Conservation (phyloP, 2,888 invertebrate genomes). For the Drosophila subquinaria region DNA sequence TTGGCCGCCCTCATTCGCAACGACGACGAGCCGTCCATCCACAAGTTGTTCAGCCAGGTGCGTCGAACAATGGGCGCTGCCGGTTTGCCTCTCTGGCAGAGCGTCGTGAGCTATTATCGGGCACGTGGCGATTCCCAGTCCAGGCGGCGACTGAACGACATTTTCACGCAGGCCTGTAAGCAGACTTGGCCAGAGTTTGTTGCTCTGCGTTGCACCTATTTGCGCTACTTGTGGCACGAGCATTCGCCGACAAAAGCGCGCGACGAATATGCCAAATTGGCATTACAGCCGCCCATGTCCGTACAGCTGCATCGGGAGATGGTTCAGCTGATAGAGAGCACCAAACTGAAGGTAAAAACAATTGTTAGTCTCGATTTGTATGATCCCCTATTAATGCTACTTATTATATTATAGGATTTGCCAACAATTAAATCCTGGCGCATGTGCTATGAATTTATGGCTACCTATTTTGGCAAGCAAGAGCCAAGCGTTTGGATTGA, state of each 20-base stretch:
- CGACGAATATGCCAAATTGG: conserved; percentile 88
- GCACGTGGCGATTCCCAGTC: conserved; percentile 69
- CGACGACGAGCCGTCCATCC: conserved; percentile 85
- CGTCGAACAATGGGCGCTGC: conserved; percentile 79
- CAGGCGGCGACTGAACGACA: conserved; percentile 67
- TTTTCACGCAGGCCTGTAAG: conserved; percentile 77
- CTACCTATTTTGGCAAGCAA: conserved; percentile 89
- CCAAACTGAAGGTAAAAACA: conserved; percentile 79
- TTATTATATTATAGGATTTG: conserved; percentile 57
- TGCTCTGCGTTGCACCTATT: conserved; percentile 74
- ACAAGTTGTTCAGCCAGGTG: conserved; percentile 83
- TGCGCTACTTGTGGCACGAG: conserved; percentile 81
- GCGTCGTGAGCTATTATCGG: conserved; percentile 77
- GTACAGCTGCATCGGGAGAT: conserved; percentile 88
- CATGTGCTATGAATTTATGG: conserved; percentile 88
- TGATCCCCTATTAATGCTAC: not conserved
- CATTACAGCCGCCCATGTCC: conserved; percentile 87
- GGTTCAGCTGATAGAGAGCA: conserved; percentile 85
- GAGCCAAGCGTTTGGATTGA: conserved; percentile 91
- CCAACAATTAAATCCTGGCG: conserved; percentile 87
- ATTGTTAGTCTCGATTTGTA: conserved; percentile 68
- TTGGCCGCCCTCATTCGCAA: conserved; percentile 86
- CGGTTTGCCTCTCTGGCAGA: conserved; percentile 77
- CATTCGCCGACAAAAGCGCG: conserved; percentile 86
- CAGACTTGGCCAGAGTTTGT: conserved; percentile 71